These are phyloP conservation scores for Mesoclemmys tuberculata DNA, from an alignment of 2,113 vertebrate genomes.

Conservation along the genomic window DNA sequence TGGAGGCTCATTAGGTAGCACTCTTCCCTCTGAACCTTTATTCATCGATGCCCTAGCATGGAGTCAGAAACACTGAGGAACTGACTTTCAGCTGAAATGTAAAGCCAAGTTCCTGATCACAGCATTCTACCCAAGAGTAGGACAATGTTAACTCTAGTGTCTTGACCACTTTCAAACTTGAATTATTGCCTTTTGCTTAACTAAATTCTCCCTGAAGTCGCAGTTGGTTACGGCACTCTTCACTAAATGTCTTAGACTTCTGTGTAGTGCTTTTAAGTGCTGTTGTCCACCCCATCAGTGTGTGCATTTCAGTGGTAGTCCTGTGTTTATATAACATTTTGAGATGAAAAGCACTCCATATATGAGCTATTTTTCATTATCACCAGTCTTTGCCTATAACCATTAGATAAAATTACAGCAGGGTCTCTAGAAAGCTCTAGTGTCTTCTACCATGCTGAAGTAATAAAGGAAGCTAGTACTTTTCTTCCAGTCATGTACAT, in stretches of 20 bases:
- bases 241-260: fast-evolving
- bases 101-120: not conserved
- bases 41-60: fast-evolving
- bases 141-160: not conserved
- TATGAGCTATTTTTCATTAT: not conserved
- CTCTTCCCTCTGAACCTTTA: not conserved
- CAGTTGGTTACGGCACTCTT: fast-evolving
- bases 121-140: fast-evolving
- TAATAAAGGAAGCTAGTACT: not conserved
- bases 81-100: not conserved
- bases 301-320: not conserved
- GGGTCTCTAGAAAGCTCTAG: not conserved
- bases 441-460: not conserved
- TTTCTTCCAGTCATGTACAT: not conserved
- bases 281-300: fast-evolving
- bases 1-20: not conserved
- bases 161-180: not conserved
- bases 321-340: not conserved
- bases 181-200: not conserved
- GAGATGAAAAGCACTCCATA: not conserved
- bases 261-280: fast-evolving
- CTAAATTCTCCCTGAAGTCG: not conserved
- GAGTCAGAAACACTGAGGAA: not conserved
- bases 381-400: not conserved
- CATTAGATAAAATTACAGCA: not conserved